Base-by-base conservation (phyloP, 2,888 invertebrate species). In the Drosophila stalkeri region DNA sequence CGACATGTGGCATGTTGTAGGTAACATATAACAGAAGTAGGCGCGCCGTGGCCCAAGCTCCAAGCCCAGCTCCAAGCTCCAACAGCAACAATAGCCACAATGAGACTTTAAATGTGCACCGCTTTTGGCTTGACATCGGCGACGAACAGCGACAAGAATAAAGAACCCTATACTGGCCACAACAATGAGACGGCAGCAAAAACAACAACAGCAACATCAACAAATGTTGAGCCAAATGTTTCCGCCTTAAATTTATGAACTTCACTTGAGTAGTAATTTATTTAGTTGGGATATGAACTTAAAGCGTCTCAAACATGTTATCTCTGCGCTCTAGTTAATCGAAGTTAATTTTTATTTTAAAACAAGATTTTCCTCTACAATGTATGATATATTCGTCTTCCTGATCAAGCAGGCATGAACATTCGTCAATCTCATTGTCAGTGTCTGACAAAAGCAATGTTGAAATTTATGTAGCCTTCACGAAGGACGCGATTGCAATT, bases 391-490 rank as follows among this genome's bases (percentile, higher is more conserved):
- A 46, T 23, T 46, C 14, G 9, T 8, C 6, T 41, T 41, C 5
- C n/a, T 18, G 27, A 41, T 41, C 11, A 12, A 12, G 41, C 41
- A 5, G 31, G 20, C 16, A 11, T 6, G 33, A 11, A 33, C 35
- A 44, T 51, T 46, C 51, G n/a, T 49, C 46, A 37, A 33, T 51
- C 35, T 33, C 55, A 57, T 60, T 75, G 75, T 43, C 54, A 47
- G 41, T 18, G 51, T 31, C 44, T 11, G 16, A 14, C 37, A 37
- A 57, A 43, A 49, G 54, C 49, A 51, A 64, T 70, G 60, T 51
- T 55, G 54, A 68, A 75, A 83, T 89, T 81, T 73, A 89, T 89
- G 79, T 76, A 65, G 86, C 89, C 86, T 66, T 86, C 69, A 80
- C 59, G 41, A 64, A 59, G 55, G 20, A 49, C 66, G 61, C 80